Evolutionary conservation across 2,797 vertebrate species (phyloP).

Genomic region (Schizopygopsis pylzovi): DNA sequence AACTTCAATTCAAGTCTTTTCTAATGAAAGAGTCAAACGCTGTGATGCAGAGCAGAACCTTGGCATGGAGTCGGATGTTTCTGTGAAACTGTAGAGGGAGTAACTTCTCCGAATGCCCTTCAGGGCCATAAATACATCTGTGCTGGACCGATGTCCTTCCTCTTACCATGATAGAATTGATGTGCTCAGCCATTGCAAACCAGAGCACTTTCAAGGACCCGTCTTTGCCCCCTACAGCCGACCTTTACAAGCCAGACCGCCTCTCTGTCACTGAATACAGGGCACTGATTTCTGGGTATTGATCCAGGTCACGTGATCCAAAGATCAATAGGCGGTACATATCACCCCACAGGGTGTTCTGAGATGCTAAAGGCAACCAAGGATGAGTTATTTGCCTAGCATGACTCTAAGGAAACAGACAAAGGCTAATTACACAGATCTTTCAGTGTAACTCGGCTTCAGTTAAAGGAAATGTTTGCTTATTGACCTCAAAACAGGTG

Average conservation of each 20-base stretch:
- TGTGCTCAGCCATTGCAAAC: slow-evolving; percentile 59
- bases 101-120: neutral
- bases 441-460: slow-evolving; percentile 29
- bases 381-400: slow-evolving; percentile 9
- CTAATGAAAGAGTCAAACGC: slow-evolving; percentile 30
- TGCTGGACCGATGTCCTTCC: slow-evolving; percentile 58
- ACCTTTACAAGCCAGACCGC: slow-evolving; percentile 67
- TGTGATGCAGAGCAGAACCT: slow-evolving; percentile 40
- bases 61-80: slow-evolving; percentile 46
- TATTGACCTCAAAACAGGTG: slow-evolving; percentile 38
- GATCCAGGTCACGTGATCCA: slow-evolving; percentile 66
- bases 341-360: slow-evolving; percentile 38
- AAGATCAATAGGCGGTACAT: slow-evolving; percentile 44
- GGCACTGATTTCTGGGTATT: slow-evolving; percentile 69
- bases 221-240: slow-evolving; percentile 64
- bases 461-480: slow-evolving; percentile 32
- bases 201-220: slow-evolving; percentile 66
- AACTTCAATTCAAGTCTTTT: slow-evolving; percentile 33
- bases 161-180: slow-evolving; percentile 56
- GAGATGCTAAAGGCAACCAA: slow-evolving; percentile 15
- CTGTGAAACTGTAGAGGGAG: slow-evolving; percentile 37
- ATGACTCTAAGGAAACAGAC: slow-evolving; percentile 55
- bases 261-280: slow-evolving; percentile 46
- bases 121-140: slow-evolving; percentile 19
- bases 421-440: slow-evolving; percentile 49